Percentiles rank a stretch among this genome's conserved stretches.
Conservation (phyloP, 2,888 invertebrate genomes). For the Oeneis ivallda region DNA sequence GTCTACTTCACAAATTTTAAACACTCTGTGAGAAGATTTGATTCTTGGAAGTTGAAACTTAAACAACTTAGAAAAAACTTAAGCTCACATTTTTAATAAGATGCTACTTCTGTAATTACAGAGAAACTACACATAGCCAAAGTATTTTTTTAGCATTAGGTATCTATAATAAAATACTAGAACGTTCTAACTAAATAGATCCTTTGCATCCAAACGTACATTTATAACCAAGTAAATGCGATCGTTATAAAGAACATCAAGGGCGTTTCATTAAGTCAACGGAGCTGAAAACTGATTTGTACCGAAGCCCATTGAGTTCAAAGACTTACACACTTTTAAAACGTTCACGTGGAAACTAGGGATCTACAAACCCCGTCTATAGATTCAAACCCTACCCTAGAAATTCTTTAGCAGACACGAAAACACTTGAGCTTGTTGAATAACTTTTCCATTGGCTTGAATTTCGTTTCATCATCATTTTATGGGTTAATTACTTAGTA, state of each 20-base stretch:
- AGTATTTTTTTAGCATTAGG: too few relatives aligned
- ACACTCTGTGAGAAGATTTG: too few relatives aligned
- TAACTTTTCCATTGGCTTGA: neutral
- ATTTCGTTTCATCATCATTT: neutral
- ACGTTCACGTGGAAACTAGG: slow-evolving; percentile 48
- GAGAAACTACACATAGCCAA: too few relatives aligned
- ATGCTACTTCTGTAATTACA: too few relatives aligned
- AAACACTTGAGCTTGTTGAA: slow-evolving; percentile 1
- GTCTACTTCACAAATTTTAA: too few relatives aligned
- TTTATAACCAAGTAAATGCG: slow-evolving; percentile 34
- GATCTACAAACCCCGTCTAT: slow-evolving; percentile 36
- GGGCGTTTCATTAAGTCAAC: slow-evolving; percentile 58
- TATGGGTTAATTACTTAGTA: neutral
- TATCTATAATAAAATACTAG: neutral
- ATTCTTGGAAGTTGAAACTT: too few relatives aligned
- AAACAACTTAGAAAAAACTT: too few relatives aligned
- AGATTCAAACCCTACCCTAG: slow-evolving; percentile 3
- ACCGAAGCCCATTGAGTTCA: slow-evolving; percentile 48
- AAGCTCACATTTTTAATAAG: too few relatives aligned
- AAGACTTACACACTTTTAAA: slow-evolving; percentile 56
- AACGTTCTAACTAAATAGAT: neutral
- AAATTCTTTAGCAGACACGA: neutral
- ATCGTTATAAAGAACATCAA: slow-evolving; percentile 37
- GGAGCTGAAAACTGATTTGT: slow-evolving; percentile 54
- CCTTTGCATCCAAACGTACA: neutral